phyloP scores from a whole-genome alignment of 2,888 invertebrate species.

The Brachyopa scutellaris region DNA sequence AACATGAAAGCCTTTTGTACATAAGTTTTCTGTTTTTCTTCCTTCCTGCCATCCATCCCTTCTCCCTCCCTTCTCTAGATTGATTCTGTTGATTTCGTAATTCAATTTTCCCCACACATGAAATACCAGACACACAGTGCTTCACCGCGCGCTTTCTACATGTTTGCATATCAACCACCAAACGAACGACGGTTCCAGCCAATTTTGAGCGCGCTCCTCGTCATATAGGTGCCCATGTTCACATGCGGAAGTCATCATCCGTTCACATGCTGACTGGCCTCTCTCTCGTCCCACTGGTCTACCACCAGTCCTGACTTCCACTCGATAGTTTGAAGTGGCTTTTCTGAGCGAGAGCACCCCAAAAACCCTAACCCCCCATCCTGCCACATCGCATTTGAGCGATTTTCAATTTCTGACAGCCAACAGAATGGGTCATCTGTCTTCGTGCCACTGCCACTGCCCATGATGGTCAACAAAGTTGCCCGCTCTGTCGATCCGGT shows the following conservation, averaged over 20 bases:
- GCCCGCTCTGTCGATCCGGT: slow-evolving; percentile 51
- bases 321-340: slow-evolving; percentile 67
- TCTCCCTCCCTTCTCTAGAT: slow-evolving; percentile 44
- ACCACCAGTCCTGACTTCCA: slow-evolving; percentile 44
- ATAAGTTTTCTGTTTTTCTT: slow-evolving; percentile 56
- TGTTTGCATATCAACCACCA: slow-evolving; percentile 70
- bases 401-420: slow-evolving; percentile 73
- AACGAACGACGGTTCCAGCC: slow-evolving; percentile 39
- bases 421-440: slow-evolving; percentile 70
- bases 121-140: slow-evolving; percentile 54
- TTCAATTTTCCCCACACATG: slow-evolving; percentile 70
- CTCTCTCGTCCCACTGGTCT: slow-evolving; percentile 26
- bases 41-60: slow-evolving; percentile 47
- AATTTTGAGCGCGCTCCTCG: slow-evolving; percentile 46
- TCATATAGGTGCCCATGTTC: slow-evolving; percentile 60
- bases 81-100: slow-evolving; percentile 72
- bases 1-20: slow-evolving; percentile 49
- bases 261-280: slow-evolving; percentile 51
- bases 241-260: slow-evolving; percentile 72
- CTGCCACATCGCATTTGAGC: slow-evolving; percentile 47
- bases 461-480: slow-evolving; percentile 62
- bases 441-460: slow-evolving; percentile 61
- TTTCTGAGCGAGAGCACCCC: slow-evolving; percentile 31
- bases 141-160: slow-evolving; percentile 59
- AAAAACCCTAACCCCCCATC: background rate